A percentile compares a stretch with the other conserved stretches of the same genome.
Conservation (phyloP, 2,113 vertebrate species). For the Cathartes aura region DNA sequence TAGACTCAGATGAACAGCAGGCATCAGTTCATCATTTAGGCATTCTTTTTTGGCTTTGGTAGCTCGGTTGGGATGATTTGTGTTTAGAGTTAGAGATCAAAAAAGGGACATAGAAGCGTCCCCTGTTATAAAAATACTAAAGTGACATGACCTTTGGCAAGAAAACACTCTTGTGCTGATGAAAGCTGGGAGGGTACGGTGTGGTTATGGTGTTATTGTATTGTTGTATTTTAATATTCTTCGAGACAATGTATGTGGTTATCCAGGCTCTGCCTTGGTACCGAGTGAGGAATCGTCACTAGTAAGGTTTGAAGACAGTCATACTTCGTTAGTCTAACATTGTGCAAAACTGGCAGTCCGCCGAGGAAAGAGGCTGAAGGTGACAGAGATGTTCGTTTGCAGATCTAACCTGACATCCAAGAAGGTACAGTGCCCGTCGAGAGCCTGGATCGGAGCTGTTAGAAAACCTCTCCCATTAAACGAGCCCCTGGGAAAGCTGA, state of each 20-base stretch:
- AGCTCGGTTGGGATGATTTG: neutral
- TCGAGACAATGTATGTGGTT: neutral
- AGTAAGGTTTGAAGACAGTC: neutral
- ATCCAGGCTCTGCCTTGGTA: neutral
- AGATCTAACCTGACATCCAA: neutral
- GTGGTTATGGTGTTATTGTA: fast-evolving
- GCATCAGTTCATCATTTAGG: neutral
- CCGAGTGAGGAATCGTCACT: neutral
- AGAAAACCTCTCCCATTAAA: neutral
- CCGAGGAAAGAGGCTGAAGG: neutral
- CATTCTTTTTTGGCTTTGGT: neutral
- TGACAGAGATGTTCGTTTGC: neutral
- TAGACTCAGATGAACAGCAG: neutral
- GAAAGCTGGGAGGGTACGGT: neutral
- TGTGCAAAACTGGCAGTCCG: neutral
- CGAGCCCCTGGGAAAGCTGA: neutral
- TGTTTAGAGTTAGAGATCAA: neutral
- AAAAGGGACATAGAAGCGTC: neutral
- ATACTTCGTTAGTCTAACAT: neutral
- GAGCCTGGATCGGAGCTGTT: neutral
- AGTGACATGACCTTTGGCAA: neutral
- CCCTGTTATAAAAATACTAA: neutral
- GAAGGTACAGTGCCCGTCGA: neutral
- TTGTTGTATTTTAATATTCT: neutral
- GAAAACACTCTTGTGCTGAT: neutral